Evolutionary conservation across 2,797 vertebrate species (phyloP), one percentile per base, ranked within the genome.

Genomic region (Myripristis murdjan): DNA sequence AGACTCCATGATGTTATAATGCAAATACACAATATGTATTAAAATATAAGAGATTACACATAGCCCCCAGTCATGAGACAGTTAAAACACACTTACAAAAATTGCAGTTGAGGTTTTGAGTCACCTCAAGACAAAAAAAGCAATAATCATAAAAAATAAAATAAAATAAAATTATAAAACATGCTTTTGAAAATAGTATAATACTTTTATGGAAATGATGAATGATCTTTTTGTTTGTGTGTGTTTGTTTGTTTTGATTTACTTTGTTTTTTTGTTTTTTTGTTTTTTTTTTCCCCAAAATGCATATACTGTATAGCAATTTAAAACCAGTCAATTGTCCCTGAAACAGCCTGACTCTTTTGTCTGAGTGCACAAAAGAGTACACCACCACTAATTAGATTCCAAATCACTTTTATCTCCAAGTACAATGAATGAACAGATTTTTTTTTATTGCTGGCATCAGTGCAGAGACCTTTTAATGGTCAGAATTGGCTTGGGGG

Each of bases 361-460:
- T 37, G 52, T 70, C 46, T 31, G 43, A 70, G 74, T 52, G 37
- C 77, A 86, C 66, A 83, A 82, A 31, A 31, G 28, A 73, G 41
- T 46, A 74, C 81, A 70, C 49, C 51, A 61, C 54, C 76, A 37
- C 73, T 74, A 82, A 89, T 87, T 79, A 80, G 48, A 81, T 78
- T 75, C 69, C 20, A 56, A 82, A 89, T 77, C 59, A 64, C 46
- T 65, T 49, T 16, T n/a, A 47, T 15, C 20, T 63, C 10, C 20
- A 12, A 23, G 28, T 20, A 46, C 22, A 75, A 76, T 59, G 15
- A 66, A 46, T 56, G 59, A 53, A 49, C 26, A 39, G 4, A 15
- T 15, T 37, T 77, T 70, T 55, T 44, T 26, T 26, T 46, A 54
- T 75, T 66, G 73, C 56, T 46, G 18, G 65, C 55, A 52, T 76